Evolutionary conservation across 1,140 invertebrate genomes (phyloP).

Genomic region (Penaeus chinensis): DNA sequence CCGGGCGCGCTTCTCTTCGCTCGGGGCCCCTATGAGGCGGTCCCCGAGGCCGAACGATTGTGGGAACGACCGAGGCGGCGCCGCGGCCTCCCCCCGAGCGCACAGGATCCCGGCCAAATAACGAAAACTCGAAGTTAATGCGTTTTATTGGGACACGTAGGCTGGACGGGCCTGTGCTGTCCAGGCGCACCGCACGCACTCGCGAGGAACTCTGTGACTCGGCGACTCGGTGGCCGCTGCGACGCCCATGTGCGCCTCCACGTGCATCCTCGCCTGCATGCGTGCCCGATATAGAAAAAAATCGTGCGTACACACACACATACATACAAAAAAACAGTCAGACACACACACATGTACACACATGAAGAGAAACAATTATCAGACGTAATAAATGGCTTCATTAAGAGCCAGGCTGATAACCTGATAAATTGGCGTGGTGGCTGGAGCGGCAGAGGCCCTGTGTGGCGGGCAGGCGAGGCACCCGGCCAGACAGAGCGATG

Average conservation of each 20-base stretch:
- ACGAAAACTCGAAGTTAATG: slow-evolving; percentile 48
- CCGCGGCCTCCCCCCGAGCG: neutral
- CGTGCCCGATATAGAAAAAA: neutral
- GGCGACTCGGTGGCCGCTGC: neutral
- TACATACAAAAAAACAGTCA: neutral
- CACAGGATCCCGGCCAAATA: slow-evolving; percentile 25
- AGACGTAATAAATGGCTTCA: neutral
- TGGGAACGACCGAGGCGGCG: neutral
- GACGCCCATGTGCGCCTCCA: slow-evolving; percentile 3
- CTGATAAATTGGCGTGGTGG: too few relatives aligned
- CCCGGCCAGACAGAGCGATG: neutral
- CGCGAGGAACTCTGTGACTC: neutral
- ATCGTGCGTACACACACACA: slow-evolving; percentile 24
- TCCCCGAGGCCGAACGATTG: neutral
- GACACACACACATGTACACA: neutral
- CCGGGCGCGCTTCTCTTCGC: slow-evolving; percentile 15
- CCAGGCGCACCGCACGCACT: neutral
- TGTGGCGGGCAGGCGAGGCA: slow-evolving; percentile 27
- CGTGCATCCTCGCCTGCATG: neutral
- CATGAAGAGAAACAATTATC: neutral
- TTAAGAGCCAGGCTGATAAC: too few relatives aligned
- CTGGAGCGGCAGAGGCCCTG: slow-evolving; percentile 8
- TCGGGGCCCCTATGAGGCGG: neutral
- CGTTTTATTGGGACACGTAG: slow-evolving; percentile 30
- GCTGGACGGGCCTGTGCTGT: neutral